These are phyloP conservation scores for Scomber japonicus DNA, from an alignment of 2,113 vertebrate genomes.

Conservation along the genomic window DNA sequence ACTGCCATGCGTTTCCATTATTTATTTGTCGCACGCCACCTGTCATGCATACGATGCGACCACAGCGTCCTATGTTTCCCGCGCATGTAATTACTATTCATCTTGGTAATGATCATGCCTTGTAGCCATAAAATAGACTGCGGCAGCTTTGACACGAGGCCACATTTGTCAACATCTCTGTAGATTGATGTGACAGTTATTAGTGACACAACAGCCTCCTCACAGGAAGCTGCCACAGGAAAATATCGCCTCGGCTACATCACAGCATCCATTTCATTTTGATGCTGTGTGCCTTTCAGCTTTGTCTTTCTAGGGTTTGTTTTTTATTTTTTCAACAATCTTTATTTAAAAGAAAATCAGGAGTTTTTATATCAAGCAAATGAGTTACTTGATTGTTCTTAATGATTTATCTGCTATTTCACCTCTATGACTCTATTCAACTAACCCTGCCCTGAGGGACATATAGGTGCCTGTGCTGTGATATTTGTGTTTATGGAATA, in stretches of 20 bases:
- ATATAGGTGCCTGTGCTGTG: conserved; percentile 2
- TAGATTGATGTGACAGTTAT: conserved; percentile 57
- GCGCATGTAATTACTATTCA: conserved; percentile 63
- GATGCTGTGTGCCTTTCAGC: neutral
- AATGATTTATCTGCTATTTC: neutral
- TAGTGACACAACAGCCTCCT: conserved; percentile 16
- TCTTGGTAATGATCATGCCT: conserved; percentile 52
- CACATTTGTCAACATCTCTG: conserved; percentile 49
- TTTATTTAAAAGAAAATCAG: neutral
- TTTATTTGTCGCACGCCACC: conserved; percentile 59
- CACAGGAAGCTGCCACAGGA: conserved; percentile 8
- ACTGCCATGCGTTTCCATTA: conserved; percentile 58
- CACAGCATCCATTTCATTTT: neutral
- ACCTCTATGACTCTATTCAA: neutral
- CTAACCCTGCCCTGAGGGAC: too few species aligned
- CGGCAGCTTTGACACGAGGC: conserved; percentile 40
- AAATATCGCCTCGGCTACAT: neutral
- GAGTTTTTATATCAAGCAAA: too few species aligned
- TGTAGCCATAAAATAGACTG: conserved; percentile 49
- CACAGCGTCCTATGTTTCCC: conserved; percentile 42
- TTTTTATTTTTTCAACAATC: neutral
- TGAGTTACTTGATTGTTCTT: neutral
- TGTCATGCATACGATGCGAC: conserved; percentile 64
- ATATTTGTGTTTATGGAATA: neutral
- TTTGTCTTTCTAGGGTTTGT: neutral